A percentile compares a stretch with the other conserved stretches of the same genome.
These are phyloP conservation scores for Diorhabda carinulata DNA, from an alignment of 1,140 invertebrate species.

Conservation along the genomic window DNA sequence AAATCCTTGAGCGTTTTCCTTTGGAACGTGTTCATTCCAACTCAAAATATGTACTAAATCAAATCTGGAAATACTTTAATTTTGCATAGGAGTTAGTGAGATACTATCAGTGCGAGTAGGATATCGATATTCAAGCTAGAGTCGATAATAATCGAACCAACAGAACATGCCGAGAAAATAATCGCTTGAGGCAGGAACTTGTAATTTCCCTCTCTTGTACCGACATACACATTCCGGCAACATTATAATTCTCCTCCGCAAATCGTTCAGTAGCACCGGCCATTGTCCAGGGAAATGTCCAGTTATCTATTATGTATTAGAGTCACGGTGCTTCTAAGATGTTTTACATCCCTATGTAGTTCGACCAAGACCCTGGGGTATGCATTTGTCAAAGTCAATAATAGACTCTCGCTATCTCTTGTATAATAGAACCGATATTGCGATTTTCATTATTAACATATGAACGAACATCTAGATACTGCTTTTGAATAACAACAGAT, in stretches of 20 bases:
- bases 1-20: too few relatives aligned
- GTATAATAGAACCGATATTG: conserved; percentile 8
- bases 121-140: too few relatives aligned
- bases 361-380: not conserved
- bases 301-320: conserved; percentile 10
- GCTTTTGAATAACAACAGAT: not conserved
- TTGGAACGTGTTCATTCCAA: too few relatives aligned
- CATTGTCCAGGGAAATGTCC: conserved; percentile 1
- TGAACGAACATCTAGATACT: not conserved
- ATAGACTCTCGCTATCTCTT: conserved; percentile 11
- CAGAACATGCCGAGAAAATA: not conserved
- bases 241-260: conserved; percentile 1
- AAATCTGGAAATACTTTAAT: too few relatives aligned
- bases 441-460: conserved; percentile 4
- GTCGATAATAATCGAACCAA: not conserved
- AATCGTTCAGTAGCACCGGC: not conserved
- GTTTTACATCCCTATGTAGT: conserved; percentile 4
- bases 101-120: too few relatives aligned
- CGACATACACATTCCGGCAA: not conserved
- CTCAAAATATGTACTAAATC: too few relatives aligned
- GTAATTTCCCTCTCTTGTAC: not conserved
- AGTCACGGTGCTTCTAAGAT: conserved; percentile 8
- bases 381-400: conserved; percentile 14
- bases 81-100: too few relatives aligned
- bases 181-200: not conserved